Conservation (phyloP, 2,888 invertebrate species). For the Stomorhina lunata region DNA sequence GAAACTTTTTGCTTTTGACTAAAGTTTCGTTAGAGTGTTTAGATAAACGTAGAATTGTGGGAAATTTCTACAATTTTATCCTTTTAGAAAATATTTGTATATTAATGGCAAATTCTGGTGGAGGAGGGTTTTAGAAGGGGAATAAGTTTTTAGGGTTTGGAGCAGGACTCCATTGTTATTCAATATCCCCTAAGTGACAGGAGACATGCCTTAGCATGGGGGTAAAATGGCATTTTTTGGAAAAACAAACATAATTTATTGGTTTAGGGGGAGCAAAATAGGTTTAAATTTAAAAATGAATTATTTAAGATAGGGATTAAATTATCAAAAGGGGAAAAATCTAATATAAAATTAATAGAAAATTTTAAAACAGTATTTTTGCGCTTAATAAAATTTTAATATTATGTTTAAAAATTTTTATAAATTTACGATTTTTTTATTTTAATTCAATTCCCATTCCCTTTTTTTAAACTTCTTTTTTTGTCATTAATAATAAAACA, state of each 20-base stretch:
- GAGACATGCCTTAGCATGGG: neutral
- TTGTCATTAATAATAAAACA: too few relatives aligned
- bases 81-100: neutral
- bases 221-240: neutral
- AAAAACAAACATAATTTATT: neutral
- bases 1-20: constrained; percentile 28
- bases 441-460: neutral
- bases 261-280: neutral
- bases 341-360: too few relatives aligned
- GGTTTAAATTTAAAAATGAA: neutral
- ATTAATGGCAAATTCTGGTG: neutral
- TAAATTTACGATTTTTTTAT: too few relatives aligned
- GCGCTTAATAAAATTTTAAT: too few relatives aligned
- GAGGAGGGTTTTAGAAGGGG: neutral
- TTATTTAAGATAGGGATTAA: neutral
- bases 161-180: neutral
- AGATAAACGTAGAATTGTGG: constrained; percentile 34
- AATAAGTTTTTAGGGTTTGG: neutral
- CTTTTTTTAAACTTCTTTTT: neutral
- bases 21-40: constrained; percentile 14
- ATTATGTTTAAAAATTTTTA: too few relatives aligned
- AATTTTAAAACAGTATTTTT: too few relatives aligned
- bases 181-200: constrained; percentile 1
- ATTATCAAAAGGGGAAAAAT: too few relatives aligned
- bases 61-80: constrained; percentile 5